Evolutionary conservation across 2,113 vertebrate species (phyloP).

Genomic region (Lepus timidus): DNA sequence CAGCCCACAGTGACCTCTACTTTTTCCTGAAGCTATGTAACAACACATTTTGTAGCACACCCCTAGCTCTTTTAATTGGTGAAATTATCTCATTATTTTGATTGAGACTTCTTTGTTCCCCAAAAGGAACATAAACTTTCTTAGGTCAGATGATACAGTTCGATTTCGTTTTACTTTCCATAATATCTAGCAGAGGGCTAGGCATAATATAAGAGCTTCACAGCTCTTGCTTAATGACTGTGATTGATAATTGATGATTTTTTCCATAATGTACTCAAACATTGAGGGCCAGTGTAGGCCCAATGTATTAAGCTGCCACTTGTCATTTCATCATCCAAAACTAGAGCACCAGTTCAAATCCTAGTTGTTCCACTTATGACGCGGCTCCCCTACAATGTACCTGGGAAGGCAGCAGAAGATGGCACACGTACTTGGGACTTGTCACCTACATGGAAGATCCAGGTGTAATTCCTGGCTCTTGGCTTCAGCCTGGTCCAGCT

Average conservation of each 20-base stretch:
- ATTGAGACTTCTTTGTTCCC: not conserved
- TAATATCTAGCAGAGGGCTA: not conserved
- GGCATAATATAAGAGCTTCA: not conserved
- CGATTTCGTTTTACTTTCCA: not conserved
- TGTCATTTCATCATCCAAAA: no score
- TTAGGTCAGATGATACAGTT: not conserved
- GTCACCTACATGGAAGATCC: no score
- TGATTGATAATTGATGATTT: not conserved
- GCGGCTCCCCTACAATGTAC: no score
- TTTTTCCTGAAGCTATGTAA: not conserved
- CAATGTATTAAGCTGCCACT: no score
- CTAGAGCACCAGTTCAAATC: no score
- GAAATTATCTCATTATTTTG: conserved; percentile 20
- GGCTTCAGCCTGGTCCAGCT: no score
- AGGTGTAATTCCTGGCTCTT: no score
- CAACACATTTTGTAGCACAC: not conserved
- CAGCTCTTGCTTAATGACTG: not conserved
- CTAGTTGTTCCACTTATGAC: no score
- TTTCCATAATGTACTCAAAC: not conserved
- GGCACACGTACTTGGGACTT: no score
- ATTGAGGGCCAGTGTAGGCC: not conserved
- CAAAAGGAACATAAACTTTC: not conserved
- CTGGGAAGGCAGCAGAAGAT: no score
- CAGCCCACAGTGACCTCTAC: not conserved
- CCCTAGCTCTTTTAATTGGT: not conserved